These are phyloP conservation scores for Zeugodacus cucurbitae DNA, from an alignment of 1,140 invertebrate species.

Conservation along the genomic window DNA sequence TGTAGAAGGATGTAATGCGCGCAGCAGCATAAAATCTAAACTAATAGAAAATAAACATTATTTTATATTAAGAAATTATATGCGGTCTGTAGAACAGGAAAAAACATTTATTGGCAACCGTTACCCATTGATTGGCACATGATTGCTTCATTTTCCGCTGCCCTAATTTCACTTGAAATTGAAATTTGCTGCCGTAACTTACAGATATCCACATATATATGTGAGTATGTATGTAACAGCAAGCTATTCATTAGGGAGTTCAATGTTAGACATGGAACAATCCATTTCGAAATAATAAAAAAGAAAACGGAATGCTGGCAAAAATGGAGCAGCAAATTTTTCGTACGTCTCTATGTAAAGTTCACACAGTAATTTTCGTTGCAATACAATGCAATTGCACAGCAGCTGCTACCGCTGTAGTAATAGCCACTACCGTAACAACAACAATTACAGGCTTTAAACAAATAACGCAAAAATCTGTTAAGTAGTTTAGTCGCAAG, in stretches of 20 bases:
- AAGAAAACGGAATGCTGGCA: background rate
- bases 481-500: conserved; percentile 34
- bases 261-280: conserved; percentile 18
- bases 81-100: background rate
- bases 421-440: background rate
- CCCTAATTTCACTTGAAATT: conserved; percentile 22
- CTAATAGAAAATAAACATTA: background rate
- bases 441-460: conserved; percentile 16
- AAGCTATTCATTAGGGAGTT: conserved; percentile 6
- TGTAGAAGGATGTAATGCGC: background rate
- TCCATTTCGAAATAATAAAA: background rate
- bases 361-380: conserved; percentile 19
- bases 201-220: background rate
- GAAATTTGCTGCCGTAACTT: background rate
- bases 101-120: background rate
- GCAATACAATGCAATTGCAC: background rate
- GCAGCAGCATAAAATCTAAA: background rate
- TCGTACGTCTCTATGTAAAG: background rate
- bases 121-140: background rate
- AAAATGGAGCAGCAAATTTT: conserved; percentile 14
- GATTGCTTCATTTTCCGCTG: conserved; percentile 35
- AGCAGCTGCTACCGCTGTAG: background rate
- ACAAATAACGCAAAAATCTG: conserved; percentile 24
- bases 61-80: background rate
- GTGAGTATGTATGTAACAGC: background rate